phyloP scores from a whole-genome alignment of 1,140 invertebrate genomes.

The Megathymus violae region DNA sequence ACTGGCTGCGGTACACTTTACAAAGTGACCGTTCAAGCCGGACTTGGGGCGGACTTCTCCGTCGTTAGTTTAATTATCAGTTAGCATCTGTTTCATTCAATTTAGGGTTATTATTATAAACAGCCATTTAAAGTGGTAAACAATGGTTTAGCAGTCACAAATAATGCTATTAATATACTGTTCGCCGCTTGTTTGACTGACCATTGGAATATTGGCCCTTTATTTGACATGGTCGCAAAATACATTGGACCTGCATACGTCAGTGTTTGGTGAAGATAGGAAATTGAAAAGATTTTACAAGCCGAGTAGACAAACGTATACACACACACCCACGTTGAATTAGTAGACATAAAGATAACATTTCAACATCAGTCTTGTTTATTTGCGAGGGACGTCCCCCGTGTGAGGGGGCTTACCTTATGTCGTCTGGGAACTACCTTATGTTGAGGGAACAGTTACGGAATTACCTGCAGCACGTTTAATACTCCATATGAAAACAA shows the following conservation, averaged over 20 bases:
- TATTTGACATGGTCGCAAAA: too few species aligned
- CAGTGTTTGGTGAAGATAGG: too few species aligned
- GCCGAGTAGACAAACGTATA: constrained; percentile 18
- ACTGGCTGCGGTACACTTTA: background rate
- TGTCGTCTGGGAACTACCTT: constrained; percentile 29
- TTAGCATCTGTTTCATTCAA: too few species aligned
- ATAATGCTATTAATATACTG: too few species aligned
- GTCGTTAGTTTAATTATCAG: background rate
- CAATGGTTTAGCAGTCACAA: too few species aligned
- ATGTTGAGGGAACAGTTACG: constrained; percentile 23
- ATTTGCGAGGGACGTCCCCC: constrained; percentile 37
- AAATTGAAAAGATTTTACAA: too few species aligned
- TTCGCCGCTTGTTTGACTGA: too few species aligned
- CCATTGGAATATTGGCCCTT: too few species aligned
- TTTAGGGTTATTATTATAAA: too few species aligned
- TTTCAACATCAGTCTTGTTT: constrained; percentile 43
- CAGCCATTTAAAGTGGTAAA: too few species aligned
- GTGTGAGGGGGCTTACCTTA: constrained; percentile 12
- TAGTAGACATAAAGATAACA: constrained; percentile 49
- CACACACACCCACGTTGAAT: constrained; percentile 46
- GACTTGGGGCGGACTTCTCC: background rate
- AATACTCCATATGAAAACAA: constrained; percentile 20
- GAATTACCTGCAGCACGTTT: constrained; percentile 16
- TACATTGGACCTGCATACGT: too few species aligned
- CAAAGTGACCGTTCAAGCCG: background rate